A percentile compares a stretch with the other conserved stretches of the same genome.
These are phyloP conservation scores for Drosophila tropicalis DNA, from an alignment of 1,140 invertebrate species.

Conservation along the genomic window DNA sequence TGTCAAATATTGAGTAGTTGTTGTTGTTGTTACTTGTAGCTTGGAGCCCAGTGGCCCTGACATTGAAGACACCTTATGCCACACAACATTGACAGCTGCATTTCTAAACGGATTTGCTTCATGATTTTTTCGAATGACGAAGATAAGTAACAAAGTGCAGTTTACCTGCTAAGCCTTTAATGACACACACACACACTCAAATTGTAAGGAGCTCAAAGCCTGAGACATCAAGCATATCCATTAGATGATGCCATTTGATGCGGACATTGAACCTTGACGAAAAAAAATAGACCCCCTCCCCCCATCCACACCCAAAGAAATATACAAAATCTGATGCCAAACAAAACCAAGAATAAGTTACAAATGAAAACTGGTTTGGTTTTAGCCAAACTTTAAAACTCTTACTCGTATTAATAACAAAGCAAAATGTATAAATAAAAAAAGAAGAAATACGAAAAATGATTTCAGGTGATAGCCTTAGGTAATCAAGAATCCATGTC, in stretches of 20 bases:
- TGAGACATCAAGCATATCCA: conserved; percentile 40
- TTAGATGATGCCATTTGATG: conserved; percentile 57
- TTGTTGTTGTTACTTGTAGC: conserved; percentile 15
- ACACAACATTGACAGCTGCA: conserved; percentile 62
- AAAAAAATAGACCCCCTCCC: conserved; percentile 57
- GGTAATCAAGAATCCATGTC: conserved; percentile 13
- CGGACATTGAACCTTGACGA: conserved; percentile 71
- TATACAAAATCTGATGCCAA: conserved; percentile 46
- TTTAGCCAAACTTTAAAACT: conserved; percentile 72
- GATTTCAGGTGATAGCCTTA: conserved; percentile 20
- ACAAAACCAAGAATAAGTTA: conserved; percentile 73
- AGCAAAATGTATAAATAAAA: conserved; percentile 31
- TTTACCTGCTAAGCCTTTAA: conserved; percentile 67
- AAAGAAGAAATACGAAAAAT: conserved; percentile 35
- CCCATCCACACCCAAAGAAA: conserved; percentile 14
- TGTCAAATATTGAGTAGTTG: conserved; percentile 75
- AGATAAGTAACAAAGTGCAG: conserved; percentile 40
- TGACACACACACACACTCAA: conserved; percentile 39
- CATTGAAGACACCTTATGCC: conserved; percentile 43
- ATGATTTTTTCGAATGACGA: conserved; percentile 31
- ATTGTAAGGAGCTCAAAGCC: conserved; percentile 45
- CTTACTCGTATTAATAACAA: conserved; percentile 78
- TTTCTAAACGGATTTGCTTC: conserved; percentile 58
- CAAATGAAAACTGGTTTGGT: conserved; percentile 78
- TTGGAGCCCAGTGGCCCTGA: conserved; percentile 42